A percentile compares a stretch with the other conserved stretches of the same genome.
Conservation (phyloP, 2,797 vertebrate species). For the Tragelaphus oryx region DNA sequence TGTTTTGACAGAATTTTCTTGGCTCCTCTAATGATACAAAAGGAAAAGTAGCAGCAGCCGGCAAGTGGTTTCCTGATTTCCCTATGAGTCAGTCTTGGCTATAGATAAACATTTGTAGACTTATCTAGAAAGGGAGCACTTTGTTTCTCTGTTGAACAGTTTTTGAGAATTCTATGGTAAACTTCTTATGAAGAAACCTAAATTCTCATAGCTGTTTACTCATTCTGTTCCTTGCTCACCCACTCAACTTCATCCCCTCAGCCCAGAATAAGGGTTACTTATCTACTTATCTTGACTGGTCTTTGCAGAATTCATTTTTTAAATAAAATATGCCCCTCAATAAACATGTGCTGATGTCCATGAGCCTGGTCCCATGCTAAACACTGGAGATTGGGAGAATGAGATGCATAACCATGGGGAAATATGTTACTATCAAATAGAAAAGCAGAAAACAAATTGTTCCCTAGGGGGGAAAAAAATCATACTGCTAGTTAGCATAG, state of each 20-base stretch:
- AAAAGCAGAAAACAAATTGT: not conserved
- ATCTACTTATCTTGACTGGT: not conserved
- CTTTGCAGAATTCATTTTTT: not conserved
- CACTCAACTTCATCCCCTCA: not conserved
- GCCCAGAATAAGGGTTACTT: not conserved
- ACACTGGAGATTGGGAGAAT: not conserved
- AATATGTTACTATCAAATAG: not conserved
- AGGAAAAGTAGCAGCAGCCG: not conserved
- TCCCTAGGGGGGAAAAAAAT: not conserved
- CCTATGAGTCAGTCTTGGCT: not conserved
- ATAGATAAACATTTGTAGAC: not conserved
- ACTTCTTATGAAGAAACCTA: not conserved
- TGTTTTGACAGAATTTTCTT: constrained; percentile 30
- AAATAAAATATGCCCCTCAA: not conserved
- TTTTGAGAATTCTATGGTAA: not conserved
- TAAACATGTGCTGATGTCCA: not conserved
- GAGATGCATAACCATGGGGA: not conserved
- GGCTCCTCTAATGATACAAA: not conserved
- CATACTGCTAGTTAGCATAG: not conserved
- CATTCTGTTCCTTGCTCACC: not conserved
- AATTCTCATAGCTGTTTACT: not conserved
- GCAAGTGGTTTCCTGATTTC: not conserved
- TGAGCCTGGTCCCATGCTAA: not conserved
- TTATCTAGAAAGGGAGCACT: not conserved
- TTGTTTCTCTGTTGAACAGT: not conserved